Base-by-base conservation (phyloP, 2,888 invertebrate species). In the Lottia gigantea region DNA sequence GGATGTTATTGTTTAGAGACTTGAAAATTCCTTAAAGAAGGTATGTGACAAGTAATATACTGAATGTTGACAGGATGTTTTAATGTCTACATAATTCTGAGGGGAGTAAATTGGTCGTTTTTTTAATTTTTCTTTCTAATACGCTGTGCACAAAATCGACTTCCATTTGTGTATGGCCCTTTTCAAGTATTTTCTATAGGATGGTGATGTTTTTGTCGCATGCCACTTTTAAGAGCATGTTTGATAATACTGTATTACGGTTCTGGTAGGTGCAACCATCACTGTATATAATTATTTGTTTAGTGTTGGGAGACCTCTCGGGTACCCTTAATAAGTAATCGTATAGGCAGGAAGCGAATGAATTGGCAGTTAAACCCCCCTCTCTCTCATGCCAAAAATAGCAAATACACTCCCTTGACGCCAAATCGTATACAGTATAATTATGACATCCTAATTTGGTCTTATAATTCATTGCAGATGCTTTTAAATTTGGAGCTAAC, bases 371-470 rank as follows among this genome's bases (percentile, higher is more conserved):
- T 55, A 55, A 11, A 55, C 23, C n/a, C n/a, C 19, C 55, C 12
- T 55, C 19, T n/a, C 55, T n/a, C 23, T 55, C 55, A n/a, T 55
- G 19, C n/a, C 7, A 55, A 6, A 55, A n/a, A 55, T 55, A 55
- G n/a, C 55, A 55, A 8, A 55, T n/a, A 55, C 8, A n/a, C 8
- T 6, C 8, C 6, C n/a, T 8, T 8, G 6, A 6, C 6, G 7
- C 11, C 55, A 55, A 8, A 23, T 55, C 11, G 23, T n/a, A 55
- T 11, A 55, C 55, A 55, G 55, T 55, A 11, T n/a, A 55, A 55
- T 55, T 55, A 55, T 55, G n/a, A 19, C n/a, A n/a, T n/a, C n/a
- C 55, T 55, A 55, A 11, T 23, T 55, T 55, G n/a, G n/a, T n/a
- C n/a, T 55, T 19, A 11, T 55, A 55, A 55, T 55, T n/a, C 6